A percentile compares a stretch with the other conserved stretches of the same genome.
phyloP scores from a whole-genome alignment of 2,797 vertebrate genomes.

The Halcyon leucocephala region DNA sequence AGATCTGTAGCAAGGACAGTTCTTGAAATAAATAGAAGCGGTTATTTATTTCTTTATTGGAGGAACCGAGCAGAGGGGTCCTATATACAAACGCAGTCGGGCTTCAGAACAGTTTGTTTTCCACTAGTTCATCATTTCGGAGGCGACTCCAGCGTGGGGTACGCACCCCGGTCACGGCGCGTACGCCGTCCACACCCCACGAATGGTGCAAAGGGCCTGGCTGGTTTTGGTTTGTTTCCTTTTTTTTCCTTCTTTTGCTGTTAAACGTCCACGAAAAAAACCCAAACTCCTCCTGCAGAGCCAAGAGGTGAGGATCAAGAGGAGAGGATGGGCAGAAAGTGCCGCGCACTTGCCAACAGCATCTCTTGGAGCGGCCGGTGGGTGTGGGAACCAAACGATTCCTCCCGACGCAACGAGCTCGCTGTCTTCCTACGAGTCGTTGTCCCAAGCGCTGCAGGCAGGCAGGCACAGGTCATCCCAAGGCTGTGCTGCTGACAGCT shows the following conservation, averaged over 20 bases:
- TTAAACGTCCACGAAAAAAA: background rate
- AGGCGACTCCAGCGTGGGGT: background rate
- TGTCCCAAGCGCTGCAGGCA: conserved; percentile 24
- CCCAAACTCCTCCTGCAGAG: background rate
- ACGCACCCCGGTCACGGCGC: background rate
- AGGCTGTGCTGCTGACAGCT: conserved; percentile 31
- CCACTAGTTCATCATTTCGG: background rate
- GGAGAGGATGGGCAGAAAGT: background rate
- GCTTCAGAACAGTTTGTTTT: background rate
- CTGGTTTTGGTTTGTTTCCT: too few relatives aligned
- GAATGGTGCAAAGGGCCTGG: background rate
- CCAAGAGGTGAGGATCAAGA: background rate
- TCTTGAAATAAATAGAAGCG: conserved; percentile 42
- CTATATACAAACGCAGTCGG: conserved; percentile 17
- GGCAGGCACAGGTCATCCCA: conserved; percentile 33
- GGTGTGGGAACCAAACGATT: background rate
- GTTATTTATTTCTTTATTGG: conserved; percentile 53
- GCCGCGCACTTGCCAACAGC: background rate
- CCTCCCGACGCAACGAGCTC: background rate
- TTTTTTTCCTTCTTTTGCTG: background rate
- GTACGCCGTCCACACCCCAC: background rate
- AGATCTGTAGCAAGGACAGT: conserved; percentile 30
- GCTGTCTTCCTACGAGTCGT: background rate
- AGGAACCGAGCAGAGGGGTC: background rate
- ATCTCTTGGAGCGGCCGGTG: background rate